Evolutionary conservation across 1,140 invertebrate genomes (phyloP).

Genomic region (Gyrodactylus bullatarudis): DNA sequence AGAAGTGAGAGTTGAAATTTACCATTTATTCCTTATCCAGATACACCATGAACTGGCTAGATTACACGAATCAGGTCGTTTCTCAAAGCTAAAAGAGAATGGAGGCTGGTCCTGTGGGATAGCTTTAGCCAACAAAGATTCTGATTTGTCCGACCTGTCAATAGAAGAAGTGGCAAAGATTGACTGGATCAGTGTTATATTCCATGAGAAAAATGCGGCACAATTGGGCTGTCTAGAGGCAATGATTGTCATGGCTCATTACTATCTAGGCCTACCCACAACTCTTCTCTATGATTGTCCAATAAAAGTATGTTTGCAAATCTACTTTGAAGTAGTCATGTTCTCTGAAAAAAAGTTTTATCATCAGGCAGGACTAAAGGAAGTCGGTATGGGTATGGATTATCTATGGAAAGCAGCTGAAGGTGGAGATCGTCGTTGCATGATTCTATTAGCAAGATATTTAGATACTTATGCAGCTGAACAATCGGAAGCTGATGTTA

Average conservation of each 20-base stretch:
- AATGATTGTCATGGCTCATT: constrained; percentile 22
- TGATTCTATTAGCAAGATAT: not conserved
- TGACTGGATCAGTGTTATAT: constrained; percentile 25
- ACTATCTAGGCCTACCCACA: constrained; percentile 23
- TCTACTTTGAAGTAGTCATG: no score
- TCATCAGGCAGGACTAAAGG: not conserved
- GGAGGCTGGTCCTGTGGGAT: not conserved
- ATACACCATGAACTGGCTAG: constrained; percentile 27
- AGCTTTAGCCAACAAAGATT: not conserved
- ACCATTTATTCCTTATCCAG: constrained; percentile 12
- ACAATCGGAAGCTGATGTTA: not conserved
- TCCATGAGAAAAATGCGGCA: constrained; percentile 25
- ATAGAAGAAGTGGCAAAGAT: constrained; percentile 12
- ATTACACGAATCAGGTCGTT: constrained; percentile 27
- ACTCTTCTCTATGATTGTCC: constrained; percentile 18
- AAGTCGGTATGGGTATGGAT: not conserved
- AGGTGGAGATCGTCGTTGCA: not conserved
- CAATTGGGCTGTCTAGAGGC: constrained; percentile 25
- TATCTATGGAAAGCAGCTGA: constrained; percentile 4
- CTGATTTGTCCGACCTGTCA: constrained; percentile 7
- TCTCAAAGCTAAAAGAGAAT: not conserved
- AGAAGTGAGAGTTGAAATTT: not conserved
- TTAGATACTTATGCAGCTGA: not conserved
- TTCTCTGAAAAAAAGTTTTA: no score
- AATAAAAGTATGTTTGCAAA: not conserved